phyloP scores from a whole-genome alignment of 2,113 vertebrate species.

The Eretmodus cyanostictus region DNA sequence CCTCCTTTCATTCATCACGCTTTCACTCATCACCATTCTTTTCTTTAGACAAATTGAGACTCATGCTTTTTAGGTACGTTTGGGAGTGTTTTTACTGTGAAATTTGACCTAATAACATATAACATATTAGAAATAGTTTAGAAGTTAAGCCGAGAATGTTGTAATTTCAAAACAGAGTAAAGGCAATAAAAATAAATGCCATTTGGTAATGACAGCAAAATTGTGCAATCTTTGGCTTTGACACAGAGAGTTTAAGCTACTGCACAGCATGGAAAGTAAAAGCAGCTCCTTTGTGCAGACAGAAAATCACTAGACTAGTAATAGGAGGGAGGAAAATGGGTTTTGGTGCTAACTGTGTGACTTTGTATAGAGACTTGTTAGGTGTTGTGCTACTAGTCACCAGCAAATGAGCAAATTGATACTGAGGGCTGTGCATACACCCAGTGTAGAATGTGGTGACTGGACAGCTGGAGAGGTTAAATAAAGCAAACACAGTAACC shows the following conservation, averaged over 20 bases:
- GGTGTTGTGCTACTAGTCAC: neutral
- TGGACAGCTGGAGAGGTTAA: neutral
- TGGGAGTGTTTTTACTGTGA: neutral
- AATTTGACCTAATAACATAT: neutral
- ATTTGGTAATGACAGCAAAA: neutral
- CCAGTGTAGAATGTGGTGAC: neutral
- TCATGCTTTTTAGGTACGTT: neutral
- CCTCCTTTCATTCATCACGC: neutral
- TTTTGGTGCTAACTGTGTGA: neutral
- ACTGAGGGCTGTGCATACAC: neutral
- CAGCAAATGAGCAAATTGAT: neutral
- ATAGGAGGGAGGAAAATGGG: neutral
- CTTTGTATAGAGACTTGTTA: neutral
- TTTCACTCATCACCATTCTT: neutral
- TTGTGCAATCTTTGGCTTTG: conserved; percentile 30
- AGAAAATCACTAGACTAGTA: neutral
- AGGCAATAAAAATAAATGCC: conserved; percentile 13
- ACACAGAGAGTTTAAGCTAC: neutral
- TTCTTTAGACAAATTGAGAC: conserved; percentile 8
- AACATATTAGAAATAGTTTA: neutral
- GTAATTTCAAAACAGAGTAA: conserved; percentile 11
- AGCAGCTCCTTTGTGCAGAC: neutral
- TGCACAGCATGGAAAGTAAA: conserved; percentile 2
- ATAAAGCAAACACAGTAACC: neutral
- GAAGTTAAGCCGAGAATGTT: neutral